Evolutionary conservation across 2,113 vertebrate genomes (phyloP).

Genomic region (Tyto alba): DNA sequence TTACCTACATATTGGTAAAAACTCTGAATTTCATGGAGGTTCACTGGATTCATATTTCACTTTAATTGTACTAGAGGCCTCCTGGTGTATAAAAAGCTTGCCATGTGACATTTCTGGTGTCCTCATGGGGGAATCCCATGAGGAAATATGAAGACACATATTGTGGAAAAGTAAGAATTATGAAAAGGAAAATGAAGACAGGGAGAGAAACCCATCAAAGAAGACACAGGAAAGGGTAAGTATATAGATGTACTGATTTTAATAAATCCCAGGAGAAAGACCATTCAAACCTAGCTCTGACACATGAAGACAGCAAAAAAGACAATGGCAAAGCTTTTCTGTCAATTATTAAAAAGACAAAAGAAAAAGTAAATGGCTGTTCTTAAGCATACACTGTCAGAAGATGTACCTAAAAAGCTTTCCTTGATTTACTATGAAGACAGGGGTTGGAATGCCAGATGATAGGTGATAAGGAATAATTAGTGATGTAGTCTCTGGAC

Average conservation of each 20-base stretch:
- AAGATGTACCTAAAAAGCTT: not conserved
- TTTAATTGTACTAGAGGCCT: not conserved
- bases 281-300: not conserved
- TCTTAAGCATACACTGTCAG: not conserved
- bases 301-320: constrained; percentile 16
- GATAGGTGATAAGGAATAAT: not conserved
- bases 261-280: constrained; percentile 21
- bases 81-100: not conserved
- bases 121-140: not conserved
- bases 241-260: not conserved
- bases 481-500: not conserved
- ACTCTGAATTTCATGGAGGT: not conserved
- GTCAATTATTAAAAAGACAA: constrained; percentile 16
- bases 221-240: not conserved
- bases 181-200: not conserved
- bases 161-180: not conserved
- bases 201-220: not conserved
- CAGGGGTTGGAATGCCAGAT: not conserved
- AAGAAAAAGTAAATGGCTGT: not conserved
- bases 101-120: not conserved
- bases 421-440: not conserved
- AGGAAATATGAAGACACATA: not conserved
- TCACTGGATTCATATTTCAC: not conserved
- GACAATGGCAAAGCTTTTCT: constrained; percentile 9
- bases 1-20: not conserved